phyloP scores from a whole-genome alignment of 2,888 invertebrate species.

The Cosmia pyralina region DNA sequence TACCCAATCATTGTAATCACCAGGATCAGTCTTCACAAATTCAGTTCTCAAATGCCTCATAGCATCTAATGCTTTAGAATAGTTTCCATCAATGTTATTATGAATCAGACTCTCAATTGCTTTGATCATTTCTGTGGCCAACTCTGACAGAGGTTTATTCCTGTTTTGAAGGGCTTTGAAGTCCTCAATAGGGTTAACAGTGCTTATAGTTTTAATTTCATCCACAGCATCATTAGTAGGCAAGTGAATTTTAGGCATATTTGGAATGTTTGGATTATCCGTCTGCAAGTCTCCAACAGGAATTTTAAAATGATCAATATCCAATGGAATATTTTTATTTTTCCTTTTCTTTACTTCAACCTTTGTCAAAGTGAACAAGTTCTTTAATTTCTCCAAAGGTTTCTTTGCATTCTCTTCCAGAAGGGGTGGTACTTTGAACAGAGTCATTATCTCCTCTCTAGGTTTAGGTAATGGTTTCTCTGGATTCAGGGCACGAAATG shows the following conservation, averaged over 20 bases:
- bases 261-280: constrained; percentile 47
- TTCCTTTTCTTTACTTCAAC: constrained; percentile 77
- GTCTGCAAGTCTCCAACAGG: constrained; percentile 52
- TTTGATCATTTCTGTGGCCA: constrained; percentile 78
- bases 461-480: constrained; percentile 89
- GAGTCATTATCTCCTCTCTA: constrained; percentile 84
- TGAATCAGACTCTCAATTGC: constrained; percentile 83
- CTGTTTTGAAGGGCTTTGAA: constrained; percentile 85
- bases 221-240: constrained; percentile 67
- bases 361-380: constrained; percentile 86
- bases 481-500: constrained; percentile 91
- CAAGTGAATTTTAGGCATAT: constrained; percentile 77
- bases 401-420: constrained; percentile 85
- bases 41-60: constrained; percentile 80
- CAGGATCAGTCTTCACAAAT: constrained; percentile 79
- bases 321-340: constrained; percentile 67
- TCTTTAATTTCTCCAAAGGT: constrained; percentile 85
- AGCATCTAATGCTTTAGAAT: constrained; percentile 79
- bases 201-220: constrained; percentile 86
- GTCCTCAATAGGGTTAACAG: constrained; percentile 91
- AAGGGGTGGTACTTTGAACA: constrained; percentile 87
- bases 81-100: constrained; percentile 82
- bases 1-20: constrained; percentile 83
- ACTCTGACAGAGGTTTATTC: constrained; percentile 76
- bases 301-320: constrained; percentile 59